Base-by-base conservation (phyloP, 2,113 vertebrate species). In the Ctenodactylus gundi region DNA sequence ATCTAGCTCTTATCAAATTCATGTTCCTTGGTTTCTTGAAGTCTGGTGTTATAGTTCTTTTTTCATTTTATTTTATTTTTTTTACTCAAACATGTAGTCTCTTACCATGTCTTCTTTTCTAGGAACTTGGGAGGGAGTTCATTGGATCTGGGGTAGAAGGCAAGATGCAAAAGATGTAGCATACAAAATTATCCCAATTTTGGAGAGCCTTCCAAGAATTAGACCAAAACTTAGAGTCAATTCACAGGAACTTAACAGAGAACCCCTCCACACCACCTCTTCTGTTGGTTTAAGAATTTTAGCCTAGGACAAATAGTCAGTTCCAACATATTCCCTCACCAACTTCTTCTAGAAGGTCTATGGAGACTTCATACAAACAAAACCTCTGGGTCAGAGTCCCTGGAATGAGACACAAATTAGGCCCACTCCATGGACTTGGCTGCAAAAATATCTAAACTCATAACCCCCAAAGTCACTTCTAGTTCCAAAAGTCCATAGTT, bases 361-460 rank as follows among this genome's bases (percentile, higher is more conserved):
- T 36, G 12, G 90, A 77, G 77, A 96, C 76, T 70, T 92, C 78
- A 78, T 27, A 65, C 55, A 95, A 93, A 94, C 84, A 90, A 65
- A 95, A 90, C 29, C 29, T 86, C 87, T 80, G 4, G 15, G 25
- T 93, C 83, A 89, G 83, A 93, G 80, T 87, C 76, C 67, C 25
- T 78, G 41, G 49, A 67, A 20, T 34, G 57, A 58, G 70, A 93
- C 34, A 51, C 17, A 46, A 90, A 78, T 95, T 87, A 73, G 75
- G 49, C 51, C 34, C 23, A 67, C 64, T 75, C 51, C 58, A 15
- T 67, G 44, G 60, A 89, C 70, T 87, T 90, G 55, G 77, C 65
- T 90, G 18, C 21, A 73, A 76, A 97, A 90, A 72, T 51, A 92
- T 57, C 85, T 57, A 91, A 87, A 90, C 39, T 34, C 34, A 92